phyloP scores from a whole-genome alignment of 2,113 vertebrate species.

The Oncorhynchus nerka region DNA sequence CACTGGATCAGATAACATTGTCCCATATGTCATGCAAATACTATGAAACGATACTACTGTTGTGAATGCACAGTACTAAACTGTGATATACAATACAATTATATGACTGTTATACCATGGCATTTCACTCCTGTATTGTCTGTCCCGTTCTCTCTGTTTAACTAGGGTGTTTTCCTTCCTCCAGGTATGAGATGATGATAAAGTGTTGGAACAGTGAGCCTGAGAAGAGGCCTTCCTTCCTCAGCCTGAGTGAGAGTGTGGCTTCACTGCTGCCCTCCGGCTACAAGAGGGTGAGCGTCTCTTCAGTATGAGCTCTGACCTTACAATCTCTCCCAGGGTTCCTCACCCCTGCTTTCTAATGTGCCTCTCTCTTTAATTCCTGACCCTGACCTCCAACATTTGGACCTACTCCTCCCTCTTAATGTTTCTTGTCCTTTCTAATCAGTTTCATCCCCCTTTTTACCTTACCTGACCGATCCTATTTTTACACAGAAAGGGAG shows the following conservation, averaged over 20 bases:
- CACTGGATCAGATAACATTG: no score
- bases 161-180: conserved; percentile 34
- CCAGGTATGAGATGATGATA: conserved; percentile 97
- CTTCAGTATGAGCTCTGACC: conserved; percentile 5
- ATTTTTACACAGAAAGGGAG: no score
- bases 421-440: background rate
- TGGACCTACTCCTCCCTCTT: background rate
- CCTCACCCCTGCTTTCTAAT: conserved; percentile 40
- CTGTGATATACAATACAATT: no score
- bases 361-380: conserved; percentile 16
- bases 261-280: conserved; percentile 87
- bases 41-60: no score
- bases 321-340: background rate
- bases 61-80: no score
- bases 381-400: conserved; percentile 26
- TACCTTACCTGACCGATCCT: background rate
- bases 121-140: no score
- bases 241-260: conserved; percentile 87
- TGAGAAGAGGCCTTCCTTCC: conserved; percentile 95
- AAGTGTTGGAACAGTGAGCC: conserved; percentile 98
- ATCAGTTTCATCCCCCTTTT: background rate
- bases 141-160: conserved; percentile 8
- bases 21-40: no score
- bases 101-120: no score
- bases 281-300: conserved; percentile 87